Percentiles rank a stretch among this genome's conserved stretches.
Evolutionary conservation across 2,113 vertebrate species (phyloP).

Genomic region (Furnarius figulus): DNA sequence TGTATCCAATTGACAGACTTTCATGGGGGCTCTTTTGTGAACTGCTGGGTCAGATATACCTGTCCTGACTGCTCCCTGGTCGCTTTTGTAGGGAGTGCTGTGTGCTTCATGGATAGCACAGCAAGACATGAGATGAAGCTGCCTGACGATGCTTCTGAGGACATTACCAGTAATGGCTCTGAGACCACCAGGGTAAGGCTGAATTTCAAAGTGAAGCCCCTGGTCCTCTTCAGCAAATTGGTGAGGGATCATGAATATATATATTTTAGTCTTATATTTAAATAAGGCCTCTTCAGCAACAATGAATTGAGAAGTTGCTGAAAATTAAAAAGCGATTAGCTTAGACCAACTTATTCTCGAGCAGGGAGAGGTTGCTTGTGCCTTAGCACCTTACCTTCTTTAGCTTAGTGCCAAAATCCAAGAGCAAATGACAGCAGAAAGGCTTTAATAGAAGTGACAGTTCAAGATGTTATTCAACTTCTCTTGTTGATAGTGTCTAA

Average conservation of each 20-base stretch:
- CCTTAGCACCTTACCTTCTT: neutral
- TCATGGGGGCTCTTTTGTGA: accelerated
- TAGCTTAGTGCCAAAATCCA: neutral
- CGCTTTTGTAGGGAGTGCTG: neutral
- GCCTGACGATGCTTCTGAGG: neutral
- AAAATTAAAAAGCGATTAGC: neutral
- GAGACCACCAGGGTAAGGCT: neutral
- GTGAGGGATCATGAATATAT: neutral
- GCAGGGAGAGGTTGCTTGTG: neutral
- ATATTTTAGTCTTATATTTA: neutral
- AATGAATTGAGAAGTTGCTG: neutral
- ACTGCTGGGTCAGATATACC: neutral
- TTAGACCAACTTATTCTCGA: neutral
- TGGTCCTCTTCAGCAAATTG: neutral
- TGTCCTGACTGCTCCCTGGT: neutral
- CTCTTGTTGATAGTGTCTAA: neutral
- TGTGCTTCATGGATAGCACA: neutral
- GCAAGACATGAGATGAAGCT: neutral
- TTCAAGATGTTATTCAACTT: neutral
- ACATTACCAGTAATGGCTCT: neutral
- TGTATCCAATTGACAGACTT: accelerated
- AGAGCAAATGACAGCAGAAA: neutral
- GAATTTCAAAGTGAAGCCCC: neutral
- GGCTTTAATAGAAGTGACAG: neutral
- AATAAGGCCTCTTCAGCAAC: neutral